Percentiles rank a stretch among this genome's conserved stretches.
Evolutionary conservation across 2,888 invertebrate genomes (phyloP).

Genomic region (Acrocyrtus sp.): DNA sequence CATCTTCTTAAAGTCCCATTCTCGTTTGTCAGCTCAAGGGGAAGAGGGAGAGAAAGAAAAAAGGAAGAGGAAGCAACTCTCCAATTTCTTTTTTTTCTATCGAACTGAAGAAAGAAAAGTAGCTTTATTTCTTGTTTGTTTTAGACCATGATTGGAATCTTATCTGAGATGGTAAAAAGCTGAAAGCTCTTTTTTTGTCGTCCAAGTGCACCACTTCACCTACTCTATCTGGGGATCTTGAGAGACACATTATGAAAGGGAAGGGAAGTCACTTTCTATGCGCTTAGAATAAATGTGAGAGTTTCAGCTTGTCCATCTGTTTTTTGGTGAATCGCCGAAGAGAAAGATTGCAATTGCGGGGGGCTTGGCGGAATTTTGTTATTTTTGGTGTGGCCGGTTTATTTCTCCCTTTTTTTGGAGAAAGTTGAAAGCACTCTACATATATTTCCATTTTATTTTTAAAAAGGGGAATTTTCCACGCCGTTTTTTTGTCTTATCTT

Average conservation of each 20-base stretch:
- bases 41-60: too few relatives aligned
- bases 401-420: too few relatives aligned
- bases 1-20: constrained; percentile 3
- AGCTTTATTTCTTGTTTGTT: constrained; percentile 39
- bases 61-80: not conserved
- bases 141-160: constrained; percentile 40
- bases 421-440: too few relatives aligned
- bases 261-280: too few relatives aligned
- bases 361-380: too few relatives aligned
- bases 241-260: not conserved
- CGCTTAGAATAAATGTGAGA: too few relatives aligned
- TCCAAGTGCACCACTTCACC: constrained; percentile 29
- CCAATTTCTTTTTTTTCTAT: not conserved
- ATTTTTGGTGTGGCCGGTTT: too few relatives aligned
- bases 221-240: constrained; percentile 18
- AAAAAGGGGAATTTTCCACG: too few relatives aligned
- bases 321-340: not conserved
- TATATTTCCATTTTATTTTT: too few relatives aligned
- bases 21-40: constrained; percentile 39
- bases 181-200: constrained; percentile 1
- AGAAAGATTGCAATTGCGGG: too few relatives aligned
- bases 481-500: too few relatives aligned
- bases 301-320: too few relatives aligned
- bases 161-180: constrained; percentile 13
- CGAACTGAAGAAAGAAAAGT: constrained; percentile 11